These are phyloP conservation scores for Calliphora vomitoria DNA, from an alignment of 2,888 invertebrate genomes.

Conservation along the genomic window DNA sequence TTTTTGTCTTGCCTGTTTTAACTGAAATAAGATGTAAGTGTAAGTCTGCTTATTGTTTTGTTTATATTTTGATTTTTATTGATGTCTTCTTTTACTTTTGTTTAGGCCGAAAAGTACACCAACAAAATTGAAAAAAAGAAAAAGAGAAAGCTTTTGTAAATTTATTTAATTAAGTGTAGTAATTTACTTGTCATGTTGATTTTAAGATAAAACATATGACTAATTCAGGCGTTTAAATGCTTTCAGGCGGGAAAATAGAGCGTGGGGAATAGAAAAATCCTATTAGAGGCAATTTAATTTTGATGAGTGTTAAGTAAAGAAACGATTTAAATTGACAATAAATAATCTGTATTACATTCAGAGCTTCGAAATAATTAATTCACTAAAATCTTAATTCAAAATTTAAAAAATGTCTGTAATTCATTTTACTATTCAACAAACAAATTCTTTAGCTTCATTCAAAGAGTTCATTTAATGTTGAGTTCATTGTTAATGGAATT, in stretches of 20 bases:
- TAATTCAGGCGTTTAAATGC: not conserved
- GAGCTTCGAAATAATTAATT: no score
- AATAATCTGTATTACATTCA: no score
- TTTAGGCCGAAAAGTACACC: not conserved
- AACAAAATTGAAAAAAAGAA: not conserved
- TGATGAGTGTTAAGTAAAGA: no score
- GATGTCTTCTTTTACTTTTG: not conserved
- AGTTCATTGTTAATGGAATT: no score
- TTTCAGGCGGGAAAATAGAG: not conserved
- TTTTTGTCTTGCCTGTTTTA: not conserved
- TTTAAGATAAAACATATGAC: constrained; percentile 20
- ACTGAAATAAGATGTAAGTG: no score
- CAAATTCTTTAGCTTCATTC: no score
- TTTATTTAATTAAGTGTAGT: constrained; percentile 27
- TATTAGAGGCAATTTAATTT: not conserved
- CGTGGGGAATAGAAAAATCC: not conserved
- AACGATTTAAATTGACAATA: no score
- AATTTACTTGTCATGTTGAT: constrained; percentile 29
- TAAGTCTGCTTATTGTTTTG: no score
- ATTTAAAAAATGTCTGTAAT: no score
- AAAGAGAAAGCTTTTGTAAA: constrained; percentile 58
- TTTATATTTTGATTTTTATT: not conserved
- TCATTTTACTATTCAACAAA: no score
- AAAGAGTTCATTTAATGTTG: no score
- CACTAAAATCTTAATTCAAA: no score